Evolutionary conservation across 2,113 vertebrate genomes (phyloP), one percentile per base, ranked within the genome.

Genomic region (Ivindomyrus marchei): DNA sequence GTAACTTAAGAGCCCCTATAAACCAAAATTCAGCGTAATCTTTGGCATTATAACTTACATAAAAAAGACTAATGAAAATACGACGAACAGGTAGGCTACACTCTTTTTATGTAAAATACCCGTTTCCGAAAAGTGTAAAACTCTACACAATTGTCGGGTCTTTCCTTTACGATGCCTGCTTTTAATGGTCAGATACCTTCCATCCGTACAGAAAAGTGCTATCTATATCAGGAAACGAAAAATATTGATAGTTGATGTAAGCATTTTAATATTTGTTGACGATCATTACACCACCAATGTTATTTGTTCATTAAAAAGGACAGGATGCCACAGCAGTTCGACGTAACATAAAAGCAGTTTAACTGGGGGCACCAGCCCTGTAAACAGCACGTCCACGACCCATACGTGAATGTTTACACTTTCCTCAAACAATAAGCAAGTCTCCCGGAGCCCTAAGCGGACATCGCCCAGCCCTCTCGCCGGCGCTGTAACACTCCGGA

Each of bases 351-450:
- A 70, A 80, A 42, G 31, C 74, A 80, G 31, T 36, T 80, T 39
- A 80, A 80, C 74, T 15, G 31, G 74, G 31, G 74, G 74, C 74
- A 80, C 15, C 74, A 80, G 70, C 70, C 15, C 15, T 39, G 36
- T 77, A 77, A 85, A 85, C 80, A 85, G 19, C 80, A 85, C 80
- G 42, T 85, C 45, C 36, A 85, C 45, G 24, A 85, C 83, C 45
- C 83, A 42, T 10, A 85, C 83, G 39, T n/a, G 45, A 45, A 83
- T 83, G 77, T 42, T 83, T 83, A 83, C 77, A 83, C 77, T 70
- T 83, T 83, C 4, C 77, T 42, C 31, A 83, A 85, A 85, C 83
- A 85, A 47, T 85, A 85, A 85, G 83, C 83, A 46, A 85, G 39
- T 46, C 17, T 19, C 74, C 45, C 45, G 39, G 47, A 85, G 21